These are phyloP conservation scores for Scytalopus superciliaris DNA, from an alignment of 2,113 vertebrate species.

Conservation along the genomic window DNA sequence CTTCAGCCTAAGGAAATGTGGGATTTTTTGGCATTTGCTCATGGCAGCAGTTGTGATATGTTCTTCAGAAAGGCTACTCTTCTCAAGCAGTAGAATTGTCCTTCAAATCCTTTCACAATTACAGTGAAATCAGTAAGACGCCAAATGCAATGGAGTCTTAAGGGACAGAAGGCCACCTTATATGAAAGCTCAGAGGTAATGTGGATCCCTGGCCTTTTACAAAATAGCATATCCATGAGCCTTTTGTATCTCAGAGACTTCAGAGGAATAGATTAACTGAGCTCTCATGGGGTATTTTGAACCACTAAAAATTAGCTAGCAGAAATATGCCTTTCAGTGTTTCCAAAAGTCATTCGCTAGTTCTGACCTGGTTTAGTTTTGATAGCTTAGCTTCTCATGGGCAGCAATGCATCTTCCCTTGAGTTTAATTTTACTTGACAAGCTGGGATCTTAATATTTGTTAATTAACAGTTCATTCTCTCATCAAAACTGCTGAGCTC, in stretches of 20 bases:
- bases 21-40: neutral
- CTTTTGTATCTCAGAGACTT: neutral
- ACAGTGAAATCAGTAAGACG: neutral
- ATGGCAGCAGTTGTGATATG: neutral
- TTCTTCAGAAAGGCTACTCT: neutral
- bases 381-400: neutral
- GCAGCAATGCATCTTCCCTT: neutral
- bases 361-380: conserved; percentile 15
- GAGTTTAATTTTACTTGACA: conserved; percentile 59
- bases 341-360: neutral
- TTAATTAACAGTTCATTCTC: conserved; percentile 48
- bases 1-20: neutral
- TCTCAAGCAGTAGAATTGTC: neutral
- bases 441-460: conserved; percentile 40
- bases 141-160: neutral
- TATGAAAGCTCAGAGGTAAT: neutral
- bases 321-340: neutral
- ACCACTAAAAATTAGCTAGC: neutral
- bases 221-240: neutral
- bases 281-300: neutral
- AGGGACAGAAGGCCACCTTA: neutral
- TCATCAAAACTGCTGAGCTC: conserved; percentile 26
- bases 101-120: neutral
- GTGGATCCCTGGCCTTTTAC: neutral
- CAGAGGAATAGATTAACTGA: neutral